Conservation (phyloP, 2,797 vertebrate species). For the Cichlasoma orientale region DNA sequence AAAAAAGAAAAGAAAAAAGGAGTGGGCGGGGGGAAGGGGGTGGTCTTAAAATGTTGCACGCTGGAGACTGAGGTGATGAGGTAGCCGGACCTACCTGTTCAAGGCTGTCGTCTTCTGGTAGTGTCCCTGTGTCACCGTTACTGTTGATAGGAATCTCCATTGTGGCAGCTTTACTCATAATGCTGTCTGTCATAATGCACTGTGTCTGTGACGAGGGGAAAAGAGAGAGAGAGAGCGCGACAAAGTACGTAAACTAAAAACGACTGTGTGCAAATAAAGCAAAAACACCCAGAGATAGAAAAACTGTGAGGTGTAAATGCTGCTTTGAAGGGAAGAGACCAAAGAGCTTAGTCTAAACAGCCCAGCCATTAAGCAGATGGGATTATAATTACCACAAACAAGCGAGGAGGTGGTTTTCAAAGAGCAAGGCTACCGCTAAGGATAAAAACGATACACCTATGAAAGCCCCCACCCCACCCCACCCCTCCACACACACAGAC, state of each 20-base stretch:
- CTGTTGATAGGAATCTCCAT: constrained; percentile 98
- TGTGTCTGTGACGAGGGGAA: constrained; percentile 39
- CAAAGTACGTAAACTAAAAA: not conserved
- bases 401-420: constrained; percentile 57
- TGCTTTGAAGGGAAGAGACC: constrained; percentile 30
- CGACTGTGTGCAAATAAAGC: not conserved
- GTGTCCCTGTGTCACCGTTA: constrained; percentile 88
- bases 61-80: not conserved
- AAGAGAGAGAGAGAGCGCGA: not conserved
- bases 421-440: constrained; percentile 52
- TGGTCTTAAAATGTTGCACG: not conserved
- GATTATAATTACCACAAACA: constrained; percentile 47
- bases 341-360: constrained; percentile 49
- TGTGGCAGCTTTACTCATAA: constrained; percentile 96
- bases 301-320: constrained; percentile 5
- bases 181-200: constrained; percentile 90
- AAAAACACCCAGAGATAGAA: constrained; percentile 7
- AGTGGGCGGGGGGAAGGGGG: not conserved
- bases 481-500: not conserved
- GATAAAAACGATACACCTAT: constrained; percentile 48
- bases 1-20: not conserved
- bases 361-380: constrained; percentile 46
- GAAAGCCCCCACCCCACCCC: not conserved
- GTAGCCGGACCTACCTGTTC: constrained; percentile 87
- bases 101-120: constrained; percentile 90